Percentiles rank a stretch among this genome's conserved stretches.
These are phyloP conservation scores for Apomyelois bistriatella DNA, from an alignment of 2,888 invertebrate species.

Conservation along the genomic window DNA sequence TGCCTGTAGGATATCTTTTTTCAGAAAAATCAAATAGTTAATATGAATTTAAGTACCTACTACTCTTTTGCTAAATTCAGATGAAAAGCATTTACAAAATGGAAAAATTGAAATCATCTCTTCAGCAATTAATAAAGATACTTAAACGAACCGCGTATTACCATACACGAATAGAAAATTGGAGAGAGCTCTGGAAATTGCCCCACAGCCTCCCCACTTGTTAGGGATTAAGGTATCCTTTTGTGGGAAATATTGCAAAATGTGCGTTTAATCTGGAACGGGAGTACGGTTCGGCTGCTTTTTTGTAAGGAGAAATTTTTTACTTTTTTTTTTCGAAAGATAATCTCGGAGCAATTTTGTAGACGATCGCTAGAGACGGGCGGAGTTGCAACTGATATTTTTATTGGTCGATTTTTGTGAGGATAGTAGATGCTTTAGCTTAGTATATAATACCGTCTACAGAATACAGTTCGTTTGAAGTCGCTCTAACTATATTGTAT, in stretches of 20 bases:
- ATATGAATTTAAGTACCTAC: too few relatives aligned
- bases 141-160: constrained; percentile 3
- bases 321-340: constrained; percentile 38
- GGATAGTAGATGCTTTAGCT: background rate
- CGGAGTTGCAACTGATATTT: constrained; percentile 20
- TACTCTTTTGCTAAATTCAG: background rate
- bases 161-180: constrained; percentile 16
- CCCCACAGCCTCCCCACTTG: constrained; percentile 65
- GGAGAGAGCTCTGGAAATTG: constrained; percentile 51
- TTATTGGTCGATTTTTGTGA: constrained; percentile 5
- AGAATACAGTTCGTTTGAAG: too few relatives aligned
- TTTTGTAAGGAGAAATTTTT: constrained; percentile 52
- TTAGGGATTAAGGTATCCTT: constrained; percentile 77
- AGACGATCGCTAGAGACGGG: constrained; percentile 28
- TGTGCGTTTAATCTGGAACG: constrained; percentile 72
- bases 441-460: too few relatives aligned
- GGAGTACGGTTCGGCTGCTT: constrained; percentile 56
- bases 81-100: background rate
- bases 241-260: constrained; percentile 76
- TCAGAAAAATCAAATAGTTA: background rate
- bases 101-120: constrained; percentile 5
- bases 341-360: constrained; percentile 44
- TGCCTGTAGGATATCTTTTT: too few relatives aligned
- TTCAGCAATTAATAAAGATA: background rate
- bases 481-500: too few relatives aligned